A percentile compares a stretch with the other conserved stretches of the same genome.
Evolutionary conservation across 2,888 invertebrate species (phyloP).

Genomic region (Andrena flavipes): DNA sequence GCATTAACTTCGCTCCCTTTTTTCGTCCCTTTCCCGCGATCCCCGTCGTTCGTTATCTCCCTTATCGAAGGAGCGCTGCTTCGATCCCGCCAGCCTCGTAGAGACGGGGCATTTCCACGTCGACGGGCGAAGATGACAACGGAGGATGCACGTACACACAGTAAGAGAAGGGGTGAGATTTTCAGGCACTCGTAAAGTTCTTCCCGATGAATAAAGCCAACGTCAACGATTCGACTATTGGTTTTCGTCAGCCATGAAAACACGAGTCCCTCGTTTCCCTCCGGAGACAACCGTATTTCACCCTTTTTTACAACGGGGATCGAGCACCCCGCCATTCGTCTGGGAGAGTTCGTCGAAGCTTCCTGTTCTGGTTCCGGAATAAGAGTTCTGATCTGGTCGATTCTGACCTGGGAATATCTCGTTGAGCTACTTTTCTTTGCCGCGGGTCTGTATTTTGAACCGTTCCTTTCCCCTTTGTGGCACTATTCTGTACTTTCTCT

Average conservation of each 20-base stretch:
- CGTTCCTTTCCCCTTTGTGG: neutral
- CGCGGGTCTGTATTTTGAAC: neutral
- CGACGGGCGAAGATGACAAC: constrained; percentile 6
- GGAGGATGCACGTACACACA: too few relatives aligned
- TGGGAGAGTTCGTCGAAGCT: neutral
- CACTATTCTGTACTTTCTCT: neutral
- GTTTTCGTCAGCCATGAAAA: constrained; percentile 25
- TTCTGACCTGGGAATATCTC: neutral
- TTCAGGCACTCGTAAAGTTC: constrained; percentile 25
- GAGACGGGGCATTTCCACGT: neutral
- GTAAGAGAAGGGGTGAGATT: constrained; percentile 22
- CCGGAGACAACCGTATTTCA: neutral
- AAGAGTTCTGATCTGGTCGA: neutral
- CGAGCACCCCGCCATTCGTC: neutral
- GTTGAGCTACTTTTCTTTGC: neutral
- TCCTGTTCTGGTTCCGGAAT: neutral
- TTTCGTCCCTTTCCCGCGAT: neutral
- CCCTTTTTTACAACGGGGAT: constrained; percentile 3
- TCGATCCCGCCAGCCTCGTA: neutral
- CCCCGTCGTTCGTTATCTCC: constrained; percentile 4
- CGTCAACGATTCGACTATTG: constrained; percentile 20
- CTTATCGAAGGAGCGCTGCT: constrained; percentile 3
- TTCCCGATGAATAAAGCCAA: constrained; percentile 22
- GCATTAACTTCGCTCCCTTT: neutral
- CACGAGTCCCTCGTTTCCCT: constrained; percentile 3